Evolutionary conservation across 1,140 invertebrate genomes (phyloP).

Genomic region (Neodiprion lecontei): DNA sequence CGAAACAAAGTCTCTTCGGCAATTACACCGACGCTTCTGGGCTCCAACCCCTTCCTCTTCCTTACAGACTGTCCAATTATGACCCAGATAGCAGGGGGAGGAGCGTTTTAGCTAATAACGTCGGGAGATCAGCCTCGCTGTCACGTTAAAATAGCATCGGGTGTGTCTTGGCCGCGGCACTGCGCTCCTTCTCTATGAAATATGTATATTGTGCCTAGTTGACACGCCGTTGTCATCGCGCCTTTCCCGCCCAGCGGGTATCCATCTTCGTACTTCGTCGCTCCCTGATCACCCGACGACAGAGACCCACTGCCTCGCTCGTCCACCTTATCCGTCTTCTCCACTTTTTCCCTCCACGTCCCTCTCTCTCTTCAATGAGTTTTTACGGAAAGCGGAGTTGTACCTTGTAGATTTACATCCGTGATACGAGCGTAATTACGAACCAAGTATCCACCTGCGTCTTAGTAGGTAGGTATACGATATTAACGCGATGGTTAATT

Average conservation of each 20-base stretch:
- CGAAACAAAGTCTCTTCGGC: too few species aligned
- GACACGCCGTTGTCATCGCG: conserved; percentile 24
- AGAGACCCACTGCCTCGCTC: background rate
- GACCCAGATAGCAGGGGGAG: too few species aligned
- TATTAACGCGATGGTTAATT: too few species aligned
- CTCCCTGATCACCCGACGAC: background rate
- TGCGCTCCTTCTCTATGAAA: background rate
- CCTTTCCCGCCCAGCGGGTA: conserved; percentile 23
- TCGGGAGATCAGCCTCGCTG: background rate
- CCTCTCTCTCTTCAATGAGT: background rate
- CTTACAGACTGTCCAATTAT: too few species aligned
- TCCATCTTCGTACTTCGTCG: conserved; percentile 29
- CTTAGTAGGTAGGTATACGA: too few species aligned
- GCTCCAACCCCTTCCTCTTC: background rate
- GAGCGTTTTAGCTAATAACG: background rate
- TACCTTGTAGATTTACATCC: too few species aligned
- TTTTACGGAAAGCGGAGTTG: background rate
- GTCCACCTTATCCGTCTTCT: conserved; percentile 19
- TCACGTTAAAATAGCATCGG: background rate
- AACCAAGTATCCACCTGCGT: too few species aligned
- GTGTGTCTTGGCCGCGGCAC: background rate
- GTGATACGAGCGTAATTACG: too few species aligned
- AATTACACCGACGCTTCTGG: background rate
- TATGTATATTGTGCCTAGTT: conserved; percentile 3
- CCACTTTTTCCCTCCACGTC: background rate